phyloP scores from a whole-genome alignment of 1,140 invertebrate genomes.

The Sipha flava region DNA sequence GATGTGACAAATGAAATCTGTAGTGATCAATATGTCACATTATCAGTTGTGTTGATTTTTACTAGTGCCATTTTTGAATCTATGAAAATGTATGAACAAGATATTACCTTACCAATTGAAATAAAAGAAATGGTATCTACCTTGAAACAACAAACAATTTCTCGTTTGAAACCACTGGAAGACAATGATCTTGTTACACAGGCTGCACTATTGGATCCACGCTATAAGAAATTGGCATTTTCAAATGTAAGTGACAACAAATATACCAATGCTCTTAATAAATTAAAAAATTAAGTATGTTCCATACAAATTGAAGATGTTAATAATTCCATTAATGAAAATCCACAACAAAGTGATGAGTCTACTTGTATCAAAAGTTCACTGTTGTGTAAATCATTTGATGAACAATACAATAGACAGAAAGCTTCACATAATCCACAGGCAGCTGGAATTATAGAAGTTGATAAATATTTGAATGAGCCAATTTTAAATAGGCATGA shows the following conservation, averaged over 20 bases:
- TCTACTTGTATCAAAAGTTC: neutral
- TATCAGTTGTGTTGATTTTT: neutral
- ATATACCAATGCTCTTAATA: neutral
- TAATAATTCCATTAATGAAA: neutral
- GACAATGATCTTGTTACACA: neutral
- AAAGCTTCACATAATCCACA: neutral
- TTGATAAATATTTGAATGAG: slow-evolving; percentile 1
- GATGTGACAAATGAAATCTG: neutral
- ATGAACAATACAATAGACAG: neutral
- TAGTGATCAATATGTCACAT: neutral
- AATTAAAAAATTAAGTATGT: neutral
- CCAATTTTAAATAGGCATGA: neutral
- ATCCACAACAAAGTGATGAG: neutral
- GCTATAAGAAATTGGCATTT: neutral
- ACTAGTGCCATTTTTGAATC: neutral
- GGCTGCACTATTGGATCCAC: neutral
- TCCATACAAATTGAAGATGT: neutral
- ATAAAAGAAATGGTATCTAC: neutral
- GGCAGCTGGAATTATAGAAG: neutral
- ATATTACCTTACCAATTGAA: too few relatives aligned
- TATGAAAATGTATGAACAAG: neutral
- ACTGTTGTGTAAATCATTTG: neutral
- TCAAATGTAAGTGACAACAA: neutral
- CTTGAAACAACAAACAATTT: neutral
- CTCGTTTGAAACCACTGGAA: neutral